Evolutionary conservation across 2,888 invertebrate genomes (phyloP).

Genomic region (Aplocera efformata): DNA sequence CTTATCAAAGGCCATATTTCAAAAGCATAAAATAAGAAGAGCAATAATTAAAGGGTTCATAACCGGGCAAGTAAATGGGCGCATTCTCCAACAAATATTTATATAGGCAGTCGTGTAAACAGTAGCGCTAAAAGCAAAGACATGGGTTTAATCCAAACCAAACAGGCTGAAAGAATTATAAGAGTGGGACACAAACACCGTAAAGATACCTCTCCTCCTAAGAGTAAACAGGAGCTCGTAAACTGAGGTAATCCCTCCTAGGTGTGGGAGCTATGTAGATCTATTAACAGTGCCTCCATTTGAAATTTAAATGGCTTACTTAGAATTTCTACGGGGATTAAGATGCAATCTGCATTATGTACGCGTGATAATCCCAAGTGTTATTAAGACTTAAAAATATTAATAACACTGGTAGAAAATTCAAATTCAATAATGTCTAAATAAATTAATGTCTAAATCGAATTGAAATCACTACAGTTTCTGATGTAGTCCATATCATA

Average conservation of each 20-base stretch:
- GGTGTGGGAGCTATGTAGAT: constrained; percentile 47
- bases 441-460: too few species aligned
- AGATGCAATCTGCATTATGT: constrained; percentile 57
- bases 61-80: constrained; percentile 62
- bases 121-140: constrained; percentile 76
- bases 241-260: constrained; percentile 69
- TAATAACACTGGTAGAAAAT: too few species aligned
- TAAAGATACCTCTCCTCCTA: constrained; percentile 52
- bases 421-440: too few species aligned
- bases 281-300: constrained; percentile 57
- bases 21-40: constrained; percentile 67
- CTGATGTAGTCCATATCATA: not conserved
- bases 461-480: too few species aligned
- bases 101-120: constrained; percentile 66
- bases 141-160: constrained; percentile 75
- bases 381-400: constrained; percentile 24
- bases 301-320: constrained; percentile 65
- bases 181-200: constrained; percentile 65
- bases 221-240: constrained; percentile 59
- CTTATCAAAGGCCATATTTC: constrained; percentile 64
- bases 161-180: constrained; percentile 73
- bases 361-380: constrained; percentile 42
- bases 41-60: constrained; percentile 72
- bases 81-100: constrained; percentile 69
- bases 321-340: constrained; percentile 57